Conservation (phyloP, 2,888 invertebrate genomes). For the Rambutsinella grinnellia region DNA sequence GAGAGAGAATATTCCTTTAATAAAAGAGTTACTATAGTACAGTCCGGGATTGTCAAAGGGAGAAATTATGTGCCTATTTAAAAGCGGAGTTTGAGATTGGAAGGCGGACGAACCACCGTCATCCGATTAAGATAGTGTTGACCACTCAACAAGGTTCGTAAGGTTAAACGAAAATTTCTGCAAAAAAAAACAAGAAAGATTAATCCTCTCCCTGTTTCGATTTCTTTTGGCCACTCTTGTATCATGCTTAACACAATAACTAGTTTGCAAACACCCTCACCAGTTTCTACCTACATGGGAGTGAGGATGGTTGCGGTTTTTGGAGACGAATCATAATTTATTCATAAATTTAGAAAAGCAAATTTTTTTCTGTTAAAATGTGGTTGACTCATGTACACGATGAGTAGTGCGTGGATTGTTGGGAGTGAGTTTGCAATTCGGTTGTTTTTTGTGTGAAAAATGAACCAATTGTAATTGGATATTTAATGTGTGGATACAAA, state of each 20-base stretch:
- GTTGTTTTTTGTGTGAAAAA: not conserved
- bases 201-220: constrained; percentile 11
- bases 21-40: too few species aligned
- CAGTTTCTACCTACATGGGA: constrained; percentile 33
- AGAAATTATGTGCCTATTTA: not conserved
- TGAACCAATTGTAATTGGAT: too few species aligned
- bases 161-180: constrained; percentile 37
- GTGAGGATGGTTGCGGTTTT: not conserved
- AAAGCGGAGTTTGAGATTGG: too few species aligned
- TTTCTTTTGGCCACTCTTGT: not conserved
- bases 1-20: too few species aligned
- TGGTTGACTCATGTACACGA: too few species aligned
- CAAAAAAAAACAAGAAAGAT: not conserved
- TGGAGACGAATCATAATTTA: not conserved
- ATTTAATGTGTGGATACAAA: too few species aligned
- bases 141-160: constrained; percentile 27
- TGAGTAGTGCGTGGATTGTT: not conserved
- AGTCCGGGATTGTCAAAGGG: not conserved
- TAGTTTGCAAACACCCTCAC: constrained; percentile 13
- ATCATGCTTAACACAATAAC: not conserved
- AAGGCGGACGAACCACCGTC: constrained; percentile 29
- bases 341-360: not conserved
- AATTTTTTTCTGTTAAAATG: not conserved
- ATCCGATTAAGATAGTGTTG: not conserved
- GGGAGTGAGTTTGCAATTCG: too few species aligned